Conservation (phyloP, 1,140 invertebrate species). For the Coenobita brevimanus region DNA sequence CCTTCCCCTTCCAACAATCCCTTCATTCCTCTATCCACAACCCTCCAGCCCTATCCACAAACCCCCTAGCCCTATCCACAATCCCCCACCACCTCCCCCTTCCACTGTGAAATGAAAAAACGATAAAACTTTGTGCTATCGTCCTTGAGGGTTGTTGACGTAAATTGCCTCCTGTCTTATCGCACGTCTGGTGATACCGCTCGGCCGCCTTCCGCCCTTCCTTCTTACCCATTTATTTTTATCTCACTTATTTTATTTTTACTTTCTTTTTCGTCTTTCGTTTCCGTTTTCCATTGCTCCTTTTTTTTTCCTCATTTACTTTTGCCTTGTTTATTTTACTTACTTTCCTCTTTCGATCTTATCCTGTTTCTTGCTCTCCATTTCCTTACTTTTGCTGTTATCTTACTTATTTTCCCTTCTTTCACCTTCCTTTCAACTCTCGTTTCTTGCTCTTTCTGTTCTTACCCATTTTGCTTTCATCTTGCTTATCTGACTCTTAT, state of each 20-base stretch:
- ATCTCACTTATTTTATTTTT: background rate
- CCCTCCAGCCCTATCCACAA: background rate
- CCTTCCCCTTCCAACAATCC: background rate
- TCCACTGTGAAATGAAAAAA: background rate
- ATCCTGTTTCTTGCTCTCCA: slow-evolving; percentile 6
- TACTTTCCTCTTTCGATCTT: too few species aligned
- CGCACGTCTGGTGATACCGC: slow-evolving; percentile 32
- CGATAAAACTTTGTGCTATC: slow-evolving; percentile 52
- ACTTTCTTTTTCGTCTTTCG: too few species aligned
- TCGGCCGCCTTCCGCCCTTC: background rate
- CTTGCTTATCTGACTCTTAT: background rate
- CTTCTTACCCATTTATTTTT: background rate
- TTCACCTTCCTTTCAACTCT: background rate
- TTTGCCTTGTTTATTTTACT: background rate
- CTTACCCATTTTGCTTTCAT: background rate
- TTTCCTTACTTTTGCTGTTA: background rate
- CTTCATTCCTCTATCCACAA: background rate
- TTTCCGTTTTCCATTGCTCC: background rate
- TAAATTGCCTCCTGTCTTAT: slow-evolving; percentile 55
- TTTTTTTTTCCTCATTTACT: background rate
- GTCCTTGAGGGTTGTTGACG: slow-evolving; percentile 39
- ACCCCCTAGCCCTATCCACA: background rate
- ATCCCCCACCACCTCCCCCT: background rate
- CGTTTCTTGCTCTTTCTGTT: background rate
- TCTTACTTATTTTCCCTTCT: background rate